Percentiles rank a stretch among this genome's conserved stretches.
These are phyloP conservation scores for Aphidius colemani DNA, from an alignment of 2,888 invertebrate species.

Conservation along the genomic window DNA sequence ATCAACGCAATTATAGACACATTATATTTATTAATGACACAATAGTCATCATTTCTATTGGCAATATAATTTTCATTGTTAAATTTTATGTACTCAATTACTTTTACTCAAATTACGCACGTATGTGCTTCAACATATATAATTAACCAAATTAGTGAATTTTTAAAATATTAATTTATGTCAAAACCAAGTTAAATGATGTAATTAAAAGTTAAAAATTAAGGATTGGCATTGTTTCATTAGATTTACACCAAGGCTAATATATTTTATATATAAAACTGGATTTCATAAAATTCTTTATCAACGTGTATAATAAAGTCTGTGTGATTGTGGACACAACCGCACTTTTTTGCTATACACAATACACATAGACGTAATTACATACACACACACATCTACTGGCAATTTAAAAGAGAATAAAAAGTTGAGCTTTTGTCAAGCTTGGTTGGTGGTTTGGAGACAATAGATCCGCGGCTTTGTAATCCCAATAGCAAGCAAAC, in stretches of 20 bases:
- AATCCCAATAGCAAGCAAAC: slow-evolving; percentile 59
- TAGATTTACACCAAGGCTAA: slow-evolving; percentile 53
- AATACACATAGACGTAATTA: slow-evolving; percentile 8
- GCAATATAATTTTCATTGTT: too few relatives aligned
- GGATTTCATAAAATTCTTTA: too few relatives aligned
- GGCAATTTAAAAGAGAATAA: slow-evolving; percentile 60
- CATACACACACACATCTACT: slow-evolving; percentile 22
- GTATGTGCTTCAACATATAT: too few relatives aligned
- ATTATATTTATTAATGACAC: neutral
- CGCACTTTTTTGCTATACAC: too few relatives aligned
- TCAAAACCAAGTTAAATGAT: neutral
- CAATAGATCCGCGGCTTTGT: slow-evolving; percentile 55
- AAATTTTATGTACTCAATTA: too few relatives aligned
- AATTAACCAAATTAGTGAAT: too few relatives aligned
- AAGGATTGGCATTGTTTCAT: slow-evolving; percentile 50
- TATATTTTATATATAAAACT: too few relatives aligned
- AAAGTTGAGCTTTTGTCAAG: slow-evolving; percentile 57
- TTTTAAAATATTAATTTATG: too few relatives aligned
- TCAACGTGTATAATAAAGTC: neutral
- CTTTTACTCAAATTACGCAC: too few relatives aligned
- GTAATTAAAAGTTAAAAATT: slow-evolving; percentile 1
- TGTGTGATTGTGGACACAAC: slow-evolving; percentile 5
- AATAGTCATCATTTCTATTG: too few relatives aligned
- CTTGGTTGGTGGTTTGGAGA: slow-evolving; percentile 56
- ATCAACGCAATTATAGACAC: neutral